Evolutionary conservation across 2,113 vertebrate species (phyloP).

Genomic region (Megaceryle maxima): DNA sequence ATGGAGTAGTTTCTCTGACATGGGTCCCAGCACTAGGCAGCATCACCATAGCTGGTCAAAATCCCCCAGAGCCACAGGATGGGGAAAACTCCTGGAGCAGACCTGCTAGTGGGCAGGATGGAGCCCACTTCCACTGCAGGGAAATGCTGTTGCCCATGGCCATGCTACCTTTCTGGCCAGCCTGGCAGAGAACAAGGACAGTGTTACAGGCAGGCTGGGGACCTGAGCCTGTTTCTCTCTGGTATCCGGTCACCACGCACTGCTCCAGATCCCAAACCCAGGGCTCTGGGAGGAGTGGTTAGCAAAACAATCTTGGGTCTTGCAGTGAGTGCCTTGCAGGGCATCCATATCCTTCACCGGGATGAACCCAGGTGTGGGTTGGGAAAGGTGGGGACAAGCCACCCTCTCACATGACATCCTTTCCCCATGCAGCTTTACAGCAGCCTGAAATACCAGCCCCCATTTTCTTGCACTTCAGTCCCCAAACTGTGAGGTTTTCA

Average conservation of each 20-base stretch:
- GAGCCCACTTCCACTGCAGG: not conserved
- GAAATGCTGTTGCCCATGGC: not conserved
- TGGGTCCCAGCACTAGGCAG: fast-evolving
- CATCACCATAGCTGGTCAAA: not conserved
- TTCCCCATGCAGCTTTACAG: not conserved
- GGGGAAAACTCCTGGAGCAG: not conserved
- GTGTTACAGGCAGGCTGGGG: not conserved
- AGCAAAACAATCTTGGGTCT: not conserved
- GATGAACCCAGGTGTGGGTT: not conserved
- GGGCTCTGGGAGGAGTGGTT: not conserved
- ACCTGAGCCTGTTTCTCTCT: not conserved
- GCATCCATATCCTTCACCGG: fast-evolving
- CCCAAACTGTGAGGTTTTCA: not conserved
- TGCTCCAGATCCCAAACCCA: not conserved
- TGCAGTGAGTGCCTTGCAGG: not conserved
- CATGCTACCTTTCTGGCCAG: not conserved
- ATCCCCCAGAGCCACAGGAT: not conserved
- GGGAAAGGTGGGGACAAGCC: not conserved
- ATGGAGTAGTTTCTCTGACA: not conserved
- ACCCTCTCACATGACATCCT: fast-evolving
- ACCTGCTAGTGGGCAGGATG: not conserved
- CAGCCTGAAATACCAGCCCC: not conserved
- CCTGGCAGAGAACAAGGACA: not conserved
- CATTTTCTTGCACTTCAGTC: not conserved
- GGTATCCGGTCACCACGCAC: not conserved